phyloP scores from a whole-genome alignment of 2,797 vertebrate genomes.

The Siniperca undulata region DNA sequence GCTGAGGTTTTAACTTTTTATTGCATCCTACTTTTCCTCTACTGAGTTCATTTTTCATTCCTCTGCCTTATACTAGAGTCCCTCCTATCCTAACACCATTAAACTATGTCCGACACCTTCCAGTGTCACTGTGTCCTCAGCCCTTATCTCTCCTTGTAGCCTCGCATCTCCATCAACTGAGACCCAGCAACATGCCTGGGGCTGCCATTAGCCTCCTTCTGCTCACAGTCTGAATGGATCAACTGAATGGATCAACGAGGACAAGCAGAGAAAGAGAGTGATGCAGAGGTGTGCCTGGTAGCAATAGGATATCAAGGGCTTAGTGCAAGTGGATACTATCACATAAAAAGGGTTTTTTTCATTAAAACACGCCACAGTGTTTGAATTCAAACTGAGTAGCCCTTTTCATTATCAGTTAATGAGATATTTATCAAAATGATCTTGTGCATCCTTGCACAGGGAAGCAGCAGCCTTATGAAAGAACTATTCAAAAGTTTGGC shows the following conservation, averaged over 20 bases:
- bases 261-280: conserved; percentile 35
- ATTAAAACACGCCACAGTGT: neutral
- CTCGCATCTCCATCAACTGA: conserved; percentile 55
- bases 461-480: neutral
- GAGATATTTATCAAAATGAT: conserved; percentile 53
- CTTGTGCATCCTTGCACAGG: conserved; percentile 16
- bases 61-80: neutral
- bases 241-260: conserved; percentile 44
- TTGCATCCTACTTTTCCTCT: neutral
- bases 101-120: conserved; percentile 13
- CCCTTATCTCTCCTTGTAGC: conserved; percentile 33
- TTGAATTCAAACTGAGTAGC: conserved; percentile 20
- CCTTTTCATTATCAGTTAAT: conserved; percentile 54
- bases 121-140: conserved; percentile 21
- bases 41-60: neutral
- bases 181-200: conserved; percentile 44
- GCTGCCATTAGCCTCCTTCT: conserved; percentile 76
- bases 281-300: conserved; percentile 16
- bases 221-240: conserved; percentile 67
- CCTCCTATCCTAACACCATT: conserved; percentile 4
- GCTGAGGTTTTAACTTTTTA: neutral
- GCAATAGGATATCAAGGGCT: conserved; percentile 36
- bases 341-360: conserved; percentile 8
- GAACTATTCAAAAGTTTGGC: conserved; percentile 5
- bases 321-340: conserved; percentile 7